Conservation (phyloP, 2,888 invertebrate genomes). For the Leptodirus hochenwartii region DNA sequence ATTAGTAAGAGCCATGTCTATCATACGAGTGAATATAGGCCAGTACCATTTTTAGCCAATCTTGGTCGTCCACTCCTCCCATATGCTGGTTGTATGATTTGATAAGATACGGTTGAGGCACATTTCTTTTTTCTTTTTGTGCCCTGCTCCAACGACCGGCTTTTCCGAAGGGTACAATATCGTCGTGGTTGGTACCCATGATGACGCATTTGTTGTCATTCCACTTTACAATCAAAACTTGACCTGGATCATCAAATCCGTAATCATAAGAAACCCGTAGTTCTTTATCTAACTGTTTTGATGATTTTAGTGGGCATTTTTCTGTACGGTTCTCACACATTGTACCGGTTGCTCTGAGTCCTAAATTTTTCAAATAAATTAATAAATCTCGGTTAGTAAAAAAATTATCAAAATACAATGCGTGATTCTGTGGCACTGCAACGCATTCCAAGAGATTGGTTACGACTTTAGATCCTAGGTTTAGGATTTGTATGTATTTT, state of each 20-base stretch:
- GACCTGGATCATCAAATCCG: neutral
- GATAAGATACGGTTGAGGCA: neutral
- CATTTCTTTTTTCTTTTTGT: neutral
- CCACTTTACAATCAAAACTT: neutral
- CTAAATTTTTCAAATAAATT: neutral
- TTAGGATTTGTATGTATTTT: too few species aligned
- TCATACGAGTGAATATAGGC: neutral
- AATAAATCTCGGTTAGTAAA: neutral
- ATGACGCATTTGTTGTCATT: slow-evolving; percentile 1
- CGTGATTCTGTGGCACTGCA: neutral
- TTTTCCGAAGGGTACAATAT: neutral
- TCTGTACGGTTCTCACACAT: neutral
- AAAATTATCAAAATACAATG: slow-evolving; percentile 2
- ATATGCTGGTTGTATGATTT: slow-evolving; percentile 1
- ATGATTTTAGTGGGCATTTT: slow-evolving; percentile 1
- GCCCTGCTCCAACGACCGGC: neutral
- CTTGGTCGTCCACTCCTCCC: neutral
- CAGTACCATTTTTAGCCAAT: slow-evolving; percentile 2
- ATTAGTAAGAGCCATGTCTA: slow-evolving; percentile 1
- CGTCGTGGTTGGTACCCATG: neutral
- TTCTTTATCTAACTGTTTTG: neutral
- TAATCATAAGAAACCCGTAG: neutral
- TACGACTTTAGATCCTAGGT: slow-evolving; percentile 1
- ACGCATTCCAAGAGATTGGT: neutral
- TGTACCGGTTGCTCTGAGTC: slow-evolving; percentile 1